Evolutionary conservation across 92 coral and sea anemone genomes (phyloP).

Genomic region (Epizoanthus rinbou): DNA sequence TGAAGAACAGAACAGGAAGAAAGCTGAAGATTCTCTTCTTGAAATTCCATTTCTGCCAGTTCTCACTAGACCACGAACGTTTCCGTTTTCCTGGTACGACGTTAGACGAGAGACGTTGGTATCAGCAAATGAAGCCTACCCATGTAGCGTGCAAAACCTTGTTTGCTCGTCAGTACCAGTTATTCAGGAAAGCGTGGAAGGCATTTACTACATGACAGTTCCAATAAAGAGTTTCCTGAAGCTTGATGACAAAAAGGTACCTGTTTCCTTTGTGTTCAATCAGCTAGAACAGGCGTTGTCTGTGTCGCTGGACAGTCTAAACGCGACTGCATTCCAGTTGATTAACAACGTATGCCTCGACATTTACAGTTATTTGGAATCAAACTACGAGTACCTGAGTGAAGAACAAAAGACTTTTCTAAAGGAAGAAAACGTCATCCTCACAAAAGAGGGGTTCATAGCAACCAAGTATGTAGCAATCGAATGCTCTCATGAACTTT

Average conservation of each 20-base stretch:
- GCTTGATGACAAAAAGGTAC: slow-evolving; percentile 21
- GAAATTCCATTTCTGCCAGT: slow-evolving; percentile 64
- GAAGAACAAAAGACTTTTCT: slow-evolving; percentile 38
- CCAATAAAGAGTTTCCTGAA: slow-evolving; percentile 19
- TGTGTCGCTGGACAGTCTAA: background rate
- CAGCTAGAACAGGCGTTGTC: slow-evolving; percentile 55
- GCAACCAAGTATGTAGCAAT: slow-evolving; percentile 51
- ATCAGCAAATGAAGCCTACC: slow-evolving; percentile 66
- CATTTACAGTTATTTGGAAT: slow-evolving; percentile 56
- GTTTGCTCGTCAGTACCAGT: slow-evolving; percentile 72
- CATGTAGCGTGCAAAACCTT: slow-evolving; percentile 40
- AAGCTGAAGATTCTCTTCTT: slow-evolving; percentile 29
- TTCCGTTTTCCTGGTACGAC: slow-evolving; percentile 75
- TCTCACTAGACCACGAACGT: slow-evolving; percentile 52
- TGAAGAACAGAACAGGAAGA: background rate
- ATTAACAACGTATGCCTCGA: slow-evolving; percentile 37
- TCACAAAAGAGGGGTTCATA: slow-evolving; percentile 41
- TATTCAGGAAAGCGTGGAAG: slow-evolving; percentile 41
- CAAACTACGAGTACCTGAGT: background rate
- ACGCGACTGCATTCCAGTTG: background rate
- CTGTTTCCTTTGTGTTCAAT: slow-evolving; percentile 6
- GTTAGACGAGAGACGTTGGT: slow-evolving; percentile 25
- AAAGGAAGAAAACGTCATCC: slow-evolving; percentile 35
- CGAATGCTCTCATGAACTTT: slow-evolving; percentile 30
- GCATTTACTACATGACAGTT: slow-evolving; percentile 12